Base-by-base conservation (phyloP, 1,140 invertebrate genomes). In the Apocrypta bakeri region DNA sequence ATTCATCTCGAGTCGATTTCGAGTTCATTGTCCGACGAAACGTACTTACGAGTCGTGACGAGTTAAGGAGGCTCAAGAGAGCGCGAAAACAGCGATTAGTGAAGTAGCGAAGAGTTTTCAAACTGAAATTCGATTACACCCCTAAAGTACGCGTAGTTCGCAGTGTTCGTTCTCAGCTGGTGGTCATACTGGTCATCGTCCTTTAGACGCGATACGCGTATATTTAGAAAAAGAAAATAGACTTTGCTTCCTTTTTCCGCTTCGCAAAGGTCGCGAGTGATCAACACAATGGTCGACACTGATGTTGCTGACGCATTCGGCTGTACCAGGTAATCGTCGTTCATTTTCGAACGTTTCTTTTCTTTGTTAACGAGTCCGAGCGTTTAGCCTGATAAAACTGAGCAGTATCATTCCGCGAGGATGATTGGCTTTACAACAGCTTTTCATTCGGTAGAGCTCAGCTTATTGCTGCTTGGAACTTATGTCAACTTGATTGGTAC, bases 261-360 rank as follows among this genome's bases (percentile, higher is more conserved):
- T 40, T 9, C 14, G 71, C 29, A 61, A 77, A 75, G 33, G 79
- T 66, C n/a, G 29, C 24, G 42, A 72, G 48, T 37, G 24, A 40
- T 61, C 25, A 71, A 21, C 40, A 79, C 68, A 66, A 83, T 83
- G 82, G 82, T 56, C 21, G 82, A 83, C 63, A 37, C 56, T 42
- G 90, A 91, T 78, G 86, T 88, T 27, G 85, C 83, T 33, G 90
- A 91, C 79, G 89, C 90, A 8, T 91, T 90, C 48, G 89, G 87
- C 79, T 89, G 87, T 85, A 84, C 87, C 83, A 91, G 88, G 90
- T 91, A 84, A 79, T 40, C 82, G 24, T 40, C 82, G 24, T 29
- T 74, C 8, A 12, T n/a, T 68, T 64, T 48, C 27, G 74, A 74
- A 11, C 63, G 42, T 24, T 68, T 75, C 6, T 71, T 61, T 83